Percentiles rank a stretch among this genome's conserved stretches.
Evolutionary conservation across 2,113 vertebrate genomes (phyloP).

Genomic region (Hemicordylus capensis): DNA sequence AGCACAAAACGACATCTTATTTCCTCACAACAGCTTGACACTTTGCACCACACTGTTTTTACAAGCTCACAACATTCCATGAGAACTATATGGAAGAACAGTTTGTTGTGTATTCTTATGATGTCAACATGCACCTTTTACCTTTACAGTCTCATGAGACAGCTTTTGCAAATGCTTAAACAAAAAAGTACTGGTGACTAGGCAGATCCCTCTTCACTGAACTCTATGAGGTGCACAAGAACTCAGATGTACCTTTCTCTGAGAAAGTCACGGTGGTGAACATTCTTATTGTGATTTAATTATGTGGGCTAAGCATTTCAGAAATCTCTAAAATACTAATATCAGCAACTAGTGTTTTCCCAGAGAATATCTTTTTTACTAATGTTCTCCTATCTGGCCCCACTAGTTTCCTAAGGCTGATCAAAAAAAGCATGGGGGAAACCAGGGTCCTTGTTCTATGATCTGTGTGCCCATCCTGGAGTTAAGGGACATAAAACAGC

Average conservation of each 20-base stretch:
- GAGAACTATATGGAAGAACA: neutral
- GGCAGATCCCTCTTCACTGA: neutral
- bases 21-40: neutral
- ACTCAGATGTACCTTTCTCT: neutral
- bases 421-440: constrained; percentile 10
- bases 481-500: neutral
- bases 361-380: neutral
- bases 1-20: neutral
- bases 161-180: no score
- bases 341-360: neutral
- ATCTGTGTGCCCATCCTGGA: neutral
- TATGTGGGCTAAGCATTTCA: neutral
- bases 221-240: neutral
- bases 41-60: neutral
- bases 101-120: neutral
- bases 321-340: neutral
- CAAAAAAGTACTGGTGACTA: neutral
- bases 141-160: no score
- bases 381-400: neutral
- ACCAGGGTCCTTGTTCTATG: neutral
- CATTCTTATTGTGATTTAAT: neutral
- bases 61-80: neutral
- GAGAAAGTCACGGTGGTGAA: no score
- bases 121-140: no score
- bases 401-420: neutral